Percentiles rank a stretch among this genome's conserved stretches.
Evolutionary conservation across 2,797 vertebrate species (phyloP).

Genomic region (Mastacembelus armatus): DNA sequence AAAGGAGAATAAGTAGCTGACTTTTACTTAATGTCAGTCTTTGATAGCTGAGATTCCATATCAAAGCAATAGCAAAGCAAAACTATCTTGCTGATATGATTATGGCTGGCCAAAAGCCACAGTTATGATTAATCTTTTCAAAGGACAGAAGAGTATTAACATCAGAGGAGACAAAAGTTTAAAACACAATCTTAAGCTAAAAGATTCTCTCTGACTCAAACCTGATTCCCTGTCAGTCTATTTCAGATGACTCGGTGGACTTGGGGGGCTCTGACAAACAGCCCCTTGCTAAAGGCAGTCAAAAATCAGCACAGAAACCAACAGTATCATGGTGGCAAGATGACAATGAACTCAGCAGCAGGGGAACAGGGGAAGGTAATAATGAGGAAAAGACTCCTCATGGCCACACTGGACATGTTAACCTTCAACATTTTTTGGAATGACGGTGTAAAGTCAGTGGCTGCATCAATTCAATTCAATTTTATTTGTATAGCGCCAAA

Average conservation of each 20-base stretch:
- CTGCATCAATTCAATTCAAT: no score
- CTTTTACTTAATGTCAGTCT: not conserved
- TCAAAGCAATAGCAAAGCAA: not conserved
- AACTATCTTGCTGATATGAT: not conserved
- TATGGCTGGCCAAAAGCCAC: no score
- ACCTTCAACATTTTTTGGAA: not conserved
- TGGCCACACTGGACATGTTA: not conserved
- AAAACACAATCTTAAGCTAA: not conserved
- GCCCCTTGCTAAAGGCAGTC: conserved; percentile 58
- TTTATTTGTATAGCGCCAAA: no score
- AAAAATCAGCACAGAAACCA: conserved; percentile 75
- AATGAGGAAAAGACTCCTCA: not conserved
- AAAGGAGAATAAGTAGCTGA: not conserved
- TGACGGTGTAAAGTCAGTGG: no score
- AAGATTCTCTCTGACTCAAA: not conserved
- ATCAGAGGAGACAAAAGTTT: not conserved
- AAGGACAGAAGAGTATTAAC: not conserved
- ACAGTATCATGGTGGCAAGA: conserved; percentile 78
- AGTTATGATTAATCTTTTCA: no score
- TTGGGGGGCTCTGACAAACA: conserved; percentile 77
- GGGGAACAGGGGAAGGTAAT: conserved; percentile 63
- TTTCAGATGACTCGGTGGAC: conserved; percentile 95
- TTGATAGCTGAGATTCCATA: not conserved
- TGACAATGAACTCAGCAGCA: conserved; percentile 78
- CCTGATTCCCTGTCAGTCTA: conserved; percentile 79